Conservation (phyloP, 2,888 invertebrate genomes). For the Leistus spinibarbis region DNA sequence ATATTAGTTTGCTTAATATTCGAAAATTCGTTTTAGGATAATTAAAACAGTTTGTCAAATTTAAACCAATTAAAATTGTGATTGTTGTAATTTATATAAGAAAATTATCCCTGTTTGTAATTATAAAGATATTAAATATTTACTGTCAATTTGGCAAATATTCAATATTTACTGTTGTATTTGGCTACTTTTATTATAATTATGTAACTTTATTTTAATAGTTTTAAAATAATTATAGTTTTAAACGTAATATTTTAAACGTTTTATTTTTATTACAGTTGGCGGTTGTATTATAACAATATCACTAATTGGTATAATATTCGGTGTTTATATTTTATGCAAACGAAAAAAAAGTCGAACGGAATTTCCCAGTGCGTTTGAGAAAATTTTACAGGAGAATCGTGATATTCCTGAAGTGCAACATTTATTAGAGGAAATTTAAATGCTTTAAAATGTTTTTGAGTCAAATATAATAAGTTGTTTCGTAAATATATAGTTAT, state of each 20-base stretch:
- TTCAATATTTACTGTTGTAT: too few relatives aligned
- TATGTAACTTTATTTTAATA: neutral
- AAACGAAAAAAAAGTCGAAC: constrained; percentile 55
- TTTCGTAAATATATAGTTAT: too few relatives aligned
- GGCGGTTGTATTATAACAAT: constrained; percentile 52
- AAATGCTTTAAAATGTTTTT: too few relatives aligned
- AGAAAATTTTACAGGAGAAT: constrained; percentile 36
- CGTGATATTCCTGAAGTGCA: constrained; percentile 54
- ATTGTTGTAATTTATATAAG: too few relatives aligned
- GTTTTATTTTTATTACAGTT: constrained; percentile 49
- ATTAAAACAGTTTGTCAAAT: too few relatives aligned
- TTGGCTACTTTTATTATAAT: neutral
- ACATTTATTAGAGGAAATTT: constrained; percentile 54
- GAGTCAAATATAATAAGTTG: too few relatives aligned
- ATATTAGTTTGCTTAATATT: too few relatives aligned
- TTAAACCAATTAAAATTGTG: too few relatives aligned
- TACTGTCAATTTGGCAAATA: too few relatives aligned
- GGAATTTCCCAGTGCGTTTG: constrained; percentile 54
- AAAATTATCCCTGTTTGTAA: too few relatives aligned
- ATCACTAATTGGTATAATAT: constrained; percentile 52
- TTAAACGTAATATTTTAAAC: neutral
- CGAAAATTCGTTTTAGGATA: too few relatives aligned
- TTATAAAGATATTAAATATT: too few relatives aligned
- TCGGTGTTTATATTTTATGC: constrained; percentile 52
- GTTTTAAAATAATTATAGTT: neutral